Percentiles rank a stretch among this genome's conserved stretches.
phyloP scores from a whole-genome alignment of 2,888 invertebrate species.

The Caenorhabditis sulstoni region DNA sequence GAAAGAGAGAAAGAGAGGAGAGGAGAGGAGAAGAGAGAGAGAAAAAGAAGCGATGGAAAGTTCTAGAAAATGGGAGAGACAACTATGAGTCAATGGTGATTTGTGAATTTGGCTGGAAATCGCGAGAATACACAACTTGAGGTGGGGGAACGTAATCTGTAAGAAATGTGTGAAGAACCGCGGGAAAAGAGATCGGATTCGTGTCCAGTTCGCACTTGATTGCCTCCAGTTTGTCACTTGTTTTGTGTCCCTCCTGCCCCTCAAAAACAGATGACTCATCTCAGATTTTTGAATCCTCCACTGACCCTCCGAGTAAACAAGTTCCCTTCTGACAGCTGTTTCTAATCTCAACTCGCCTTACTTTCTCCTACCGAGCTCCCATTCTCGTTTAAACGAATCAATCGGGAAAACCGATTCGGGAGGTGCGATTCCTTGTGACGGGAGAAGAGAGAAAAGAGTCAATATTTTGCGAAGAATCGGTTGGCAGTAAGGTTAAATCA shows the following conservation, averaged over 20 bases:
- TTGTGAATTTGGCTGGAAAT: constrained; percentile 21
- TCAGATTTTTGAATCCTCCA: not conserved
- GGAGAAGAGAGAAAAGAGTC: constrained; percentile 20
- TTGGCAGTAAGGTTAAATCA: constrained; percentile 55
- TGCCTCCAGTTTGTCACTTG: not conserved
- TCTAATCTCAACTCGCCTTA: not conserved
- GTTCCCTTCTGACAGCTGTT: not conserved
- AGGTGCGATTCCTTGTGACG: constrained; percentile 4
- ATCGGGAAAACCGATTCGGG: not conserved
- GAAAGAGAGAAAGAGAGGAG: constrained; percentile 29
- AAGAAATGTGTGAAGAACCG: not conserved
- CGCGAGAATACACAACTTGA: constrained; percentile 7
- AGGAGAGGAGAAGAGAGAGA: constrained; percentile 33
- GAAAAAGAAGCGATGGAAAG: constrained; percentile 26
- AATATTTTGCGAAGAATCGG: constrained; percentile 51
- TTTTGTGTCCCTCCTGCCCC: not conserved
- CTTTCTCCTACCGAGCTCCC: not conserved
- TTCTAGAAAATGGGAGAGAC: constrained; percentile 20
- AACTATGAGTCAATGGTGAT: constrained; percentile 26
- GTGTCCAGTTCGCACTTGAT: constrained; percentile 40
- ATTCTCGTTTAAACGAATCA: not conserved
- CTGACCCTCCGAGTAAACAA: not conserved
- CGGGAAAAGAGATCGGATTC: not conserved
- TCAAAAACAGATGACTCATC: not conserved
- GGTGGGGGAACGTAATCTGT: not conserved